These are phyloP conservation scores for Agonopterix alstromeriana DNA, from an alignment of 2,888 invertebrate genomes.

Conservation along the genomic window DNA sequence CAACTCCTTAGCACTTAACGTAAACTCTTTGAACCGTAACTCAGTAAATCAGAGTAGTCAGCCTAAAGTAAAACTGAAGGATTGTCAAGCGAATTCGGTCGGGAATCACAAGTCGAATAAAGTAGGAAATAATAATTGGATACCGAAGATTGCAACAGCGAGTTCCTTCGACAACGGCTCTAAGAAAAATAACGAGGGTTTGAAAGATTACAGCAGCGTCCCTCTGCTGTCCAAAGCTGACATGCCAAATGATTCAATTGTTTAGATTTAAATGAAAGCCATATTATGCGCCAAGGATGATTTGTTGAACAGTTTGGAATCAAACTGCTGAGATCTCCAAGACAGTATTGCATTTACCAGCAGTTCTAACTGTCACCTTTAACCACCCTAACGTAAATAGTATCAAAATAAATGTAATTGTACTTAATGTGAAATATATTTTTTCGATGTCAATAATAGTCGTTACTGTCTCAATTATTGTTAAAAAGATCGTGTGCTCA, in stretches of 20 bases:
- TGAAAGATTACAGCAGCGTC: constrained; percentile 70
- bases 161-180: constrained; percentile 65
- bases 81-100: constrained; percentile 44
- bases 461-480: neutral
- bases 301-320: too few relatives aligned
- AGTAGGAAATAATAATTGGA: constrained; percentile 71
- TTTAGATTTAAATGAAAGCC: constrained; percentile 20
- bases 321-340: too few relatives aligned
- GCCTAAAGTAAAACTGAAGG: constrained; percentile 62
- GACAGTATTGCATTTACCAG: too few relatives aligned
- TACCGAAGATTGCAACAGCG: constrained; percentile 59
- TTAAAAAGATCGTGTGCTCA: neutral
- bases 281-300: too few relatives aligned
- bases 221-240: constrained; percentile 63
- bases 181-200: constrained; percentile 47
- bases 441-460: neutral
- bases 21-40: constrained; percentile 55
- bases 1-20: constrained; percentile 58
- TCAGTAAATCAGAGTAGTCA: constrained; percentile 42
- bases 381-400: too few relatives aligned
- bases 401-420: too few relatives aligned
- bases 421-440: neutral
- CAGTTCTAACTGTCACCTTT: too few relatives aligned
- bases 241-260: constrained; percentile 62
- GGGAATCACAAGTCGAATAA: constrained; percentile 56